A percentile compares a stretch with the other conserved stretches of the same genome.
Conservation (phyloP, 2,113 vertebrate genomes). For the Malurus alboscapulatus region DNA sequence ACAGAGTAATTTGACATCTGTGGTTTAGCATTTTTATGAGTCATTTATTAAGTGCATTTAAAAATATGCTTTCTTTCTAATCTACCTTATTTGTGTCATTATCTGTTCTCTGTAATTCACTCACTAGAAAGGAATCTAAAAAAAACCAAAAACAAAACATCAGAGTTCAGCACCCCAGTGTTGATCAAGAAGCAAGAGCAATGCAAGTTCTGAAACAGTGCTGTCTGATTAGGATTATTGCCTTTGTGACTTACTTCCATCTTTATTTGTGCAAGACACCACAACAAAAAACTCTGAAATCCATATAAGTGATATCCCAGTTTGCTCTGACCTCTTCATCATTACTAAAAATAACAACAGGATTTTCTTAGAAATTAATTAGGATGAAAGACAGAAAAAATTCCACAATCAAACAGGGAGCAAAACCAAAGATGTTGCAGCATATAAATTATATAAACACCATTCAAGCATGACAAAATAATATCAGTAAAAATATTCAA, state of each 20-base stretch:
- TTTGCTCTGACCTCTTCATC: not conserved
- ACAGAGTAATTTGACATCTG: slow-evolving; percentile 13
- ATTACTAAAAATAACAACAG: not conserved
- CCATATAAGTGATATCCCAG: not conserved
- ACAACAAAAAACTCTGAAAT: not conserved
- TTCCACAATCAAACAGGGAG: not conserved
- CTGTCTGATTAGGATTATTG: not conserved
- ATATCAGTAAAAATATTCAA: not conserved
- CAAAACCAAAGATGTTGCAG: not conserved
- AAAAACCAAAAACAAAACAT: not conserved
- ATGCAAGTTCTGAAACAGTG: not conserved
- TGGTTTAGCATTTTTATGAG: slow-evolving; percentile 14
- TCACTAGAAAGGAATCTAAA: slow-evolving; percentile 5
- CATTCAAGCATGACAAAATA: not conserved
- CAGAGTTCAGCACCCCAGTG: not conserved
- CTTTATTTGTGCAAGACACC: not conserved
- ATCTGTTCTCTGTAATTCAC: not conserved
- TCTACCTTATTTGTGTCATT: slow-evolving; percentile 21
- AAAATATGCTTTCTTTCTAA: slow-evolving; percentile 30
- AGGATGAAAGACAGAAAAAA: not conserved
- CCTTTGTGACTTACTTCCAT: not conserved
- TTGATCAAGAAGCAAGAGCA: slow-evolving; percentile 7
- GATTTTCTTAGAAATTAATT: not conserved
- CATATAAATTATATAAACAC: not conserved
- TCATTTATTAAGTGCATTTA: slow-evolving; percentile 37